These are phyloP conservation scores for Parasteatoda lunata DNA, from an alignment of 2,888 invertebrate species.

Conservation along the genomic window DNA sequence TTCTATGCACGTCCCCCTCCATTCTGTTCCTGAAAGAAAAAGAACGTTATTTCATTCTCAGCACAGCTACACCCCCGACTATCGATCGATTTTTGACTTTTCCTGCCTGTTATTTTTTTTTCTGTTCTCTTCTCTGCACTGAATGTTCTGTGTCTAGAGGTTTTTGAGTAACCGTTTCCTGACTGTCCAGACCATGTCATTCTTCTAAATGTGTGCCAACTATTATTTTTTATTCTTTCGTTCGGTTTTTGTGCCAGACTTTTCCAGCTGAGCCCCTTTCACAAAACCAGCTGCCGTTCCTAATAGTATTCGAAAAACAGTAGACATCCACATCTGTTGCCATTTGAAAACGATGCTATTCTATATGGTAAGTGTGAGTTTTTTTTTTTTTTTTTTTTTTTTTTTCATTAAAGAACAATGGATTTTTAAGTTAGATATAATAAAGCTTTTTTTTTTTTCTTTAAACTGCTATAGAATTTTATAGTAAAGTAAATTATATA, in stretches of 20 bases:
- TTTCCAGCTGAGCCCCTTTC: conserved; percentile 49
- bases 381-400: no score
- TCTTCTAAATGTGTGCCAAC: conserved; percentile 58
- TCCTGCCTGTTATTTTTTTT: conserved; percentile 10
- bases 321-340: conserved; percentile 20
- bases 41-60: conserved; percentile 32
- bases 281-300: conserved; percentile 61
- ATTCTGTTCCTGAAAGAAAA: conserved; percentile 19
- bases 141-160: conserved; percentile 46
- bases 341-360: conserved; percentile 5
- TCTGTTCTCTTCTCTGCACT: conserved; percentile 20
- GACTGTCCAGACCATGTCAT: conserved; percentile 35
- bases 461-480: no score
- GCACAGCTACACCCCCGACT: conserved; percentile 31
- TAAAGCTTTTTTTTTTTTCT: no score
- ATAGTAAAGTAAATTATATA: no score
- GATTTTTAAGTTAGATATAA: no score
- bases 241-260: background rate
- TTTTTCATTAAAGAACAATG: no score
- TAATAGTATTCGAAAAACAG: conserved; percentile 38
- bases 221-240: background rate
- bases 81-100: conserved; percentile 25
- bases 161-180: background rate
- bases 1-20: background rate
- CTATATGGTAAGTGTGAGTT: conserved; percentile 21